Evolutionary conservation across 2,888 invertebrate species (phyloP).

Genomic region (Synergus itoensis): DNA sequence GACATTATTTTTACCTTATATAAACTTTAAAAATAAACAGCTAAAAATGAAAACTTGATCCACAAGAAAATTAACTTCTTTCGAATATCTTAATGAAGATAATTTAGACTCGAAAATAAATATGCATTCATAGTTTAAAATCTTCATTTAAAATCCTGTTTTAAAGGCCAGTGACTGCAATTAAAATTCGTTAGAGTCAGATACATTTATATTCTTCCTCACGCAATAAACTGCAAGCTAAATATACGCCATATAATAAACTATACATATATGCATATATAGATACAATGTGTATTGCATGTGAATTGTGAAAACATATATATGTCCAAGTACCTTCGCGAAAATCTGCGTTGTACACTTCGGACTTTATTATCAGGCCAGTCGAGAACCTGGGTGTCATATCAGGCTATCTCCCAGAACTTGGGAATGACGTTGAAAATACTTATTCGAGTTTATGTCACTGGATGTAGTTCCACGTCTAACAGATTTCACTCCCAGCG

Average conservation of each 20-base stretch:
- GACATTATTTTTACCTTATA: no score
- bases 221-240: slow-evolving; percentile 20
- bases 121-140: background rate
- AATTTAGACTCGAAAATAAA: background rate
- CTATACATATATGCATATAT: no score
- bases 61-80: no score
- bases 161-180: background rate
- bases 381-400: slow-evolving; percentile 36
- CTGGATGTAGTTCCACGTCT: slow-evolving; percentile 19
- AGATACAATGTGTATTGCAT: slow-evolving; percentile 48
- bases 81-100: no score
- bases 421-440: slow-evolving; percentile 58
- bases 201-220: slow-evolving; percentile 36
- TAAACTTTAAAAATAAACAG: no score
- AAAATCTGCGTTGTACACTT: slow-evolving; percentile 64
- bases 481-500: slow-evolving; percentile 18
- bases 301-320: slow-evolving; percentile 43
- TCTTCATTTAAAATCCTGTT: background rate
- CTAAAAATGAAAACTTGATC: no score
- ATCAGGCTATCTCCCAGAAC: slow-evolving; percentile 57
- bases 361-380: slow-evolving; percentile 67
- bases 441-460: slow-evolving; percentile 52
- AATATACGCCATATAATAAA: background rate
- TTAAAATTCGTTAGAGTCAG: slow-evolving; percentile 34
- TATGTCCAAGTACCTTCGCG: slow-evolving; percentile 47